Evolutionary conservation across 2,888 invertebrate species (phyloP).

Genomic region (Cremastobaeus sp.): DNA sequence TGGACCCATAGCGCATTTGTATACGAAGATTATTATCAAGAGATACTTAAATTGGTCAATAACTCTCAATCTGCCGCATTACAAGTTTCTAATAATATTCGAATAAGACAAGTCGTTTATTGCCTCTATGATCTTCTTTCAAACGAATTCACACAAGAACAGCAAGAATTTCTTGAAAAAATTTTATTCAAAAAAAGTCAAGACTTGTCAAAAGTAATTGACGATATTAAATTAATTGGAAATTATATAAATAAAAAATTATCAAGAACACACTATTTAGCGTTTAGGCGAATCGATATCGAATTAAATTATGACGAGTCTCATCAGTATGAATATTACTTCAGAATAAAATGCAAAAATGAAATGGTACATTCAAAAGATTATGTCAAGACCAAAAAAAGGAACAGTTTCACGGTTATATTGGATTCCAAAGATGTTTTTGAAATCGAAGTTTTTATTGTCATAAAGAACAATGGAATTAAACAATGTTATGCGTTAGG

Average conservation of each 20-base stretch:
- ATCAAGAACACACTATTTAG: background rate
- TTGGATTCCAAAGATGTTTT: conserved; percentile 14
- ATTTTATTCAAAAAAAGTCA: background rate
- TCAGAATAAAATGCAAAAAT: background rate
- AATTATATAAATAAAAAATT: background rate
- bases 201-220: background rate
- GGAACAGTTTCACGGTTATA: conserved; percentile 25
- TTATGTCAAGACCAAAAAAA: conserved; percentile 14
- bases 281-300: background rate
- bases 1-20: conserved; percentile 53
- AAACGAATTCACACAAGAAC: background rate
- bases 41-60: conserved; percentile 34
- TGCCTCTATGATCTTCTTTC: background rate
- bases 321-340: background rate
- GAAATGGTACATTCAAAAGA: conserved; percentile 21
- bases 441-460: conserved; percentile 28
- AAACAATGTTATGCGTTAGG: conserved; percentile 26
- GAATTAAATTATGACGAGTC: background rate
- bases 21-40: conserved; percentile 49
- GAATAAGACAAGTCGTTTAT: background rate
- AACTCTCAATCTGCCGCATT: conserved; percentile 39
- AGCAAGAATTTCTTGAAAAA: background rate
- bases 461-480: background rate
- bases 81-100: conserved; percentile 37
- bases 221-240: background rate